Percentiles rank a stretch among this genome's conserved stretches.
phyloP scores from a whole-genome alignment of 2,113 vertebrate genomes.

The Regulus satrapa region DNA sequence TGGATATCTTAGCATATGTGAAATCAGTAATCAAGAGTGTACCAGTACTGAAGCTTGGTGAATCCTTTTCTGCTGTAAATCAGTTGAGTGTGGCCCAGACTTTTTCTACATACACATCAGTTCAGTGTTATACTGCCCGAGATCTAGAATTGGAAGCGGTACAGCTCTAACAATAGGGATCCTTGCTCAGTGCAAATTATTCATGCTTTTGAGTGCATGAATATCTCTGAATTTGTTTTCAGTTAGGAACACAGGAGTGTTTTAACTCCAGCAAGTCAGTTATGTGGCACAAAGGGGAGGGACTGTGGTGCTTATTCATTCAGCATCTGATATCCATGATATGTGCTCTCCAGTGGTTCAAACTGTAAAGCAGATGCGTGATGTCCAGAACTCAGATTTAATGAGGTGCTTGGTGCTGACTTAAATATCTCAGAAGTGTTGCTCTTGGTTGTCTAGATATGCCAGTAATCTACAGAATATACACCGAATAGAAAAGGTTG shows the following conservation, averaged over 20 bases:
- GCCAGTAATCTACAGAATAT: background rate
- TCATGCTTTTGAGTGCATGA: rapidly evolving
- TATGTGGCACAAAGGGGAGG: background rate
- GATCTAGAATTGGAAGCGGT: background rate
- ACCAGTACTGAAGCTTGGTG: background rate
- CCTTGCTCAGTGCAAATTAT: background rate
- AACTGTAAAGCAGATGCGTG: background rate
- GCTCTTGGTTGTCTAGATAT: background rate
- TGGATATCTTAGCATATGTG: background rate
- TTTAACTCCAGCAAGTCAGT: background rate
- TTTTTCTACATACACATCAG: background rate
- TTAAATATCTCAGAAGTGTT: background rate
- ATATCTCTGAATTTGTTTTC: background rate
- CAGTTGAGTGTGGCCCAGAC: background rate
- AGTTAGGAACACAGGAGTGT: background rate
- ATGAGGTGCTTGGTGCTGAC: background rate
- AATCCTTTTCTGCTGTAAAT: background rate
- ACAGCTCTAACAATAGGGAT: background rate
- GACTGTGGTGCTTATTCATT: background rate
- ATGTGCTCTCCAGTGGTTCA: background rate
- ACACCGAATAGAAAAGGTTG: background rate
- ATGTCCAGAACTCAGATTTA: background rate
- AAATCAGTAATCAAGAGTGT: background rate
- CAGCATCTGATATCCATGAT: background rate
- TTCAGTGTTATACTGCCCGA: background rate